phyloP scores from a whole-genome alignment of 2,888 invertebrate species.

The Myathropa florea region DNA sequence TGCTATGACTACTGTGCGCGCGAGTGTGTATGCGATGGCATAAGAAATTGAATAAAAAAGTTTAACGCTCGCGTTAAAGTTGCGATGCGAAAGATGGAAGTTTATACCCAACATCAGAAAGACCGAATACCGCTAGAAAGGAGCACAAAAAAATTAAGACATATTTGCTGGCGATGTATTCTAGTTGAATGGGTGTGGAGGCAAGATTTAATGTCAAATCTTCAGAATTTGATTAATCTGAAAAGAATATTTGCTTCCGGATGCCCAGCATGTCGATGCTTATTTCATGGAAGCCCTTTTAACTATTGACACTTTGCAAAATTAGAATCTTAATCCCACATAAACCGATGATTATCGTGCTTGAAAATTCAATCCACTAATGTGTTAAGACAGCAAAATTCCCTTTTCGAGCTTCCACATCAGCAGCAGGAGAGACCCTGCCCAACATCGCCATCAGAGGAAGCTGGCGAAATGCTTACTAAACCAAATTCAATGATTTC shows the following conservation, averaged over 20 bases:
- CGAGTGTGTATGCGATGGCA: not conserved
- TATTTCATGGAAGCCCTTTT: not conserved
- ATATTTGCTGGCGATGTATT: constrained; percentile 26
- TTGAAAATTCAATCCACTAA: constrained; percentile 64
- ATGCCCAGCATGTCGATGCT: not conserved
- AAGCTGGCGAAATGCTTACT: constrained; percentile 60
- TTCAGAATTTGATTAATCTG: not conserved
- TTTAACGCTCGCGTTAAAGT: constrained; percentile 55
- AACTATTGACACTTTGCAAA: constrained; percentile 46
- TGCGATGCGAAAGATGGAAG: constrained; percentile 43
- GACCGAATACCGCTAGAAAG: not conserved
- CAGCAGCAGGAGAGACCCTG: not conserved
- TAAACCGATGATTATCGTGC: constrained; percentile 45
- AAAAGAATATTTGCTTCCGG: too few relatives aligned
- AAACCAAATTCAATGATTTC: constrained; percentile 70
- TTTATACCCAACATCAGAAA: constrained; percentile 15
- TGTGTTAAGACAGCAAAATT: constrained; percentile 67
- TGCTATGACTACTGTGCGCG: not conserved
- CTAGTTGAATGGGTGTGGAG: not conserved
- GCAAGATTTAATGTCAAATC: not conserved
- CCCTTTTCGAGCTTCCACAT: constrained; percentile 9
- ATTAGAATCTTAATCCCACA: constrained; percentile 45
- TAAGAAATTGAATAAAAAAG: constrained; percentile 63
- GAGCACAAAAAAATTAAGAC: constrained; percentile 42
- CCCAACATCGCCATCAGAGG: not conserved